Conservation (phyloP, 2,113 vertebrate species). For the Himantopus leucocephalus region DNA sequence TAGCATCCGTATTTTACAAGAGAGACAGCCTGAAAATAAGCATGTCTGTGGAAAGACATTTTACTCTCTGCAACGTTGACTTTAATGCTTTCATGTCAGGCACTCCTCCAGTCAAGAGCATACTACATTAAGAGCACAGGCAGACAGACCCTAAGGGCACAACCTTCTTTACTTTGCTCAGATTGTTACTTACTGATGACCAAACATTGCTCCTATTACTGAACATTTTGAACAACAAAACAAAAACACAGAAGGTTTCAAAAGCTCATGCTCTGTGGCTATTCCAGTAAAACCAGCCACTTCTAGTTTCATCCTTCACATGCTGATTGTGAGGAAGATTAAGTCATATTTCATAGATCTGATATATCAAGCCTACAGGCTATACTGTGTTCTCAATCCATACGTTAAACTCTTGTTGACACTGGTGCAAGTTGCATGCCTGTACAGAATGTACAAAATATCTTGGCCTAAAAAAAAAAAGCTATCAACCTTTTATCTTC, state of each 20-base stretch:
- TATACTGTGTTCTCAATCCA: neutral
- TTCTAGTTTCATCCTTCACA: neutral
- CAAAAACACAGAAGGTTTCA: neutral
- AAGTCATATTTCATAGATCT: neutral
- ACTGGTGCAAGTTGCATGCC: neutral
- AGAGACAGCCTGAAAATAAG: neutral
- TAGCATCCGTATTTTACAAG: neutral
- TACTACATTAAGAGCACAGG: neutral
- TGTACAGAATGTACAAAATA: neutral
- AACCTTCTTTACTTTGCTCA: neutral
- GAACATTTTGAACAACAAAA: neutral
- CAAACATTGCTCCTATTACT: neutral
- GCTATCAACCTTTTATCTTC: neutral
- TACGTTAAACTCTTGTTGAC: conserved; percentile 21
- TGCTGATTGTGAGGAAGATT: neutral
- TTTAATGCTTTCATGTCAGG: neutral
- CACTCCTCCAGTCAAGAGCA: neutral
- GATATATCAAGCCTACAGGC: neutral
- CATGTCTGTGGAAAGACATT: neutral
- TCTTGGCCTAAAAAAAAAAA: neutral
- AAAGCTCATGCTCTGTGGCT: neutral
- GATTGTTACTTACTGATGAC: conserved; percentile 2
- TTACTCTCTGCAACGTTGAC: neutral
- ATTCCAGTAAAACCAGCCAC: neutral
- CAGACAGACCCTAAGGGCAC: neutral